Base-by-base conservation (phyloP, 1,140 invertebrate genomes). In the Scaptodrosophila lebanonensis region DNA sequence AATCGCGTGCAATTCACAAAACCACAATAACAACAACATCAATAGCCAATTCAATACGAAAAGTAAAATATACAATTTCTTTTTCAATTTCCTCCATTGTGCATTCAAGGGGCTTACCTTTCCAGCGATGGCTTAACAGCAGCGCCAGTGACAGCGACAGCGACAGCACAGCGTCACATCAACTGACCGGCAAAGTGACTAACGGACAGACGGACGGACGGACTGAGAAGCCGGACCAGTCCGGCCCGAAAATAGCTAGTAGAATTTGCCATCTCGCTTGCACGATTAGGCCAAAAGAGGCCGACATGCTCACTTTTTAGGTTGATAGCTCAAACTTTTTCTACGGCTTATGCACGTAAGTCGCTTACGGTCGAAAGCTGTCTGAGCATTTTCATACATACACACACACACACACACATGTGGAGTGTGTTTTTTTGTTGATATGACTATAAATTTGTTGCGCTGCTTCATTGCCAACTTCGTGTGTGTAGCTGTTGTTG, bases 281-380 rank as follows among this genome's bases (percentile, higher is more conserved):
- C 22, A 25, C 22, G 3, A 25, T 8, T 3, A 25, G 22, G 8
- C 22, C 22, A 25, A 25, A 25, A 4, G n/a, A n/a, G 8, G 3
- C 22, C 22, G 22, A 25, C 3, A 3, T 25, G 8, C 22, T 25
- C 22, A 8, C 73, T 79, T 72, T 76, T 73, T 51, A 72, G 64
- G 39, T 68, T 79, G 73, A 72, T 77, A 68, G 73, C 61, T 79
- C 54, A 65, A 72, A 58, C 54, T 70, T 58, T 64, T 77, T 67
- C 51, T 53, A 43, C 38, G 59, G 73, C 73, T 77, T 79, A 79
- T 79, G 75, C 68, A 79, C 68, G 66, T 77, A 77, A 77, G 73
- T 73, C 73, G 73, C 76, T 77, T 77, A 77, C 79, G 68, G 73
- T 77, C 38, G 76, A n/a, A n/a, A n/a, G n/a, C n/a, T n/a, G n/a